Base-by-base conservation (phyloP, 2,888 invertebrate genomes). In the Rhyacophila evoluta region DNA sequence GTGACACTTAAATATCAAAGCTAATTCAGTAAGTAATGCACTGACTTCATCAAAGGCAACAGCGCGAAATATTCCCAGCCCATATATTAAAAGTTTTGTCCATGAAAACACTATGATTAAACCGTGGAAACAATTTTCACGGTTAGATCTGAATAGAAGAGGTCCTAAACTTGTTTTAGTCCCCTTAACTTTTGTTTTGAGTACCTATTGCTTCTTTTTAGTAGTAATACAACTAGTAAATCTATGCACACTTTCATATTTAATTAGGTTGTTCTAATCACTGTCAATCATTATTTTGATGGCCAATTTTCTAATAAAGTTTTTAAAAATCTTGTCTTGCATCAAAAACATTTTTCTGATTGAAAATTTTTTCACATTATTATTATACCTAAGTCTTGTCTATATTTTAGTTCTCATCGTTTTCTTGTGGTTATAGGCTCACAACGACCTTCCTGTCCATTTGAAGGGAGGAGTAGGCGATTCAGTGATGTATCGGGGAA, bases 381-480 rank as follows among this genome's bases (percentile, higher is more conserved):
- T n/a, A 1, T 2, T 11, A 67, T 67, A 37, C 12, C 27, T 27
- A 12, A 27, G 3, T 8, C 11, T 37, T 10, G 5, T 12, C 15
- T 11, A n/a, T 15, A 68, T 27, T 2, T 19, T 10, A 6, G 6
- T 68, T 5, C 10, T 2, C 2, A n/a, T 55, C 2, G 10, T 55
- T 29, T 39, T 39, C 81, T 68, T 74, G 76, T 68, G 36, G 74
- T 82, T 83, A 25, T 84, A 87, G 87, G 83, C 84, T 79, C 85
- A 86, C 28, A 85, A 87, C 82, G 87, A 87, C 36, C 83, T 82
- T 79, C 86, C 86, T 10, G 81, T 88, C 36, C 86, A 85, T 83
- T 83, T 87, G 68, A 88, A 87, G 83, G 84, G 85, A n/a, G 87
- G 87, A 2, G 73, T 84, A 1, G 72, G 81, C 12, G 87, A 88